Percentiles rank a stretch among this genome's conserved stretches.
These are phyloP conservation scores for Catharus bicknelli DNA, from an alignment of 2,113 vertebrate species.

Conservation along the genomic window DNA sequence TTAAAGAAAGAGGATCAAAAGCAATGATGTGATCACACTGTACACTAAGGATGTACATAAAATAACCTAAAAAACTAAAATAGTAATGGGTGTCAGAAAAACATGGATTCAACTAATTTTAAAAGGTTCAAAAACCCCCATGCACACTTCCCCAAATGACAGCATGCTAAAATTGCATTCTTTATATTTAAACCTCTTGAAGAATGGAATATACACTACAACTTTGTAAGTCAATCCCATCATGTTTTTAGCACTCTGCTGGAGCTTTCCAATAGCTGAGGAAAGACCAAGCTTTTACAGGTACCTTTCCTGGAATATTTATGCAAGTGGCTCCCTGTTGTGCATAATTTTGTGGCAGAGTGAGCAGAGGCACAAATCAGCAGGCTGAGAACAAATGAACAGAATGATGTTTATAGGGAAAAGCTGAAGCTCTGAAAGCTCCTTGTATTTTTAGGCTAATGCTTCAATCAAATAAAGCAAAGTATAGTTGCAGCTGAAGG, in stretches of 20 bases:
- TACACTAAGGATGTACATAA: not conserved
- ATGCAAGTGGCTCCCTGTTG: not conserved
- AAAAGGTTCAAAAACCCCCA: not conserved
- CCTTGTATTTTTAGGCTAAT: not conserved
- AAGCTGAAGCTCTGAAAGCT: not conserved
- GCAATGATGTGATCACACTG: not conserved
- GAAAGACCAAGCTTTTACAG: not conserved
- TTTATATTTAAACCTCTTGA: not conserved
- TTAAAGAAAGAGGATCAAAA: not conserved
- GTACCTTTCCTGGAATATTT: not conserved
- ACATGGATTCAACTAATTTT: not conserved
- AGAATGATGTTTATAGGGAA: not conserved
- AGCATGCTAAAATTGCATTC: not conserved
- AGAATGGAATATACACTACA: not conserved
- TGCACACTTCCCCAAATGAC: not conserved
- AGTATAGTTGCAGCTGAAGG: slow-evolving; percentile 8
- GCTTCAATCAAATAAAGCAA: not conserved
- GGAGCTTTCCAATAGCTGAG: not conserved
- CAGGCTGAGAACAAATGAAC: accelerated
- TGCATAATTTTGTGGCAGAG: accelerated
- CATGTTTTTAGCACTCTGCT: not conserved
- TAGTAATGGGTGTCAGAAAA: not conserved
- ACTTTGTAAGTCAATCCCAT: not conserved
- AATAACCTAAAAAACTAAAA: not conserved
- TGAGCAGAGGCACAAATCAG: not conserved